Evolutionary conservation across 2,888 invertebrate species (phyloP), one percentile per base, ranked within the genome.

Genomic region (Heliconius ismenius): DNA sequence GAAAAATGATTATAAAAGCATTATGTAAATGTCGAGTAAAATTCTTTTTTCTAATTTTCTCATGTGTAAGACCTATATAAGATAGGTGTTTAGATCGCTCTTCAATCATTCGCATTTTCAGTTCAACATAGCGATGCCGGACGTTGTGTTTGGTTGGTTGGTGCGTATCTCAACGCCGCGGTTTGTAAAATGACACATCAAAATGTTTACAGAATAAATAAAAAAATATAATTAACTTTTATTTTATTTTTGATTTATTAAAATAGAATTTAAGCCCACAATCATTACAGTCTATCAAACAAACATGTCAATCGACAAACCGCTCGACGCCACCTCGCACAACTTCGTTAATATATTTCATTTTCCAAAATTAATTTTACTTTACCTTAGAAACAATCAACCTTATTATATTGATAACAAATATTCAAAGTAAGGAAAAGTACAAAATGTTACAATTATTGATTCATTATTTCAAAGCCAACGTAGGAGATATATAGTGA

Each of bases 1-100:
- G 21, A 62, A 26, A 60, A 72, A 73, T 39, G 67, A 15, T 72
- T 32, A 62, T 72, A n/a, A 72, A 60, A 39, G 6, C 62, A 21
- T 43, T n/a, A n/a, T 24, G 58, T 36, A 36, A 13, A 10, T 32
- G 58, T 58, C 10, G n/a, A 58, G n/a, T 58, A n/a, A n/a, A 21
- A 28, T 32, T 28, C 0, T 2, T 69, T 69, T 54, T 26, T 18
- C 26, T 26, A 26, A 68, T 49, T 68, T 68, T 26, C 15, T 24
- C 49, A 26, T 49, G 10, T 3, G 24, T 49, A 28, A 26, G 15
- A 13, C 10, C 21, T 54, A 54, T 21, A 2, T 21, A 6, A 2
- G 11, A 10, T 49, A n/a, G 15, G 10, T 70, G 4, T 7, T 58
- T 32, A 67, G 15, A 32, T 32, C n/a, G 4, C 6, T 54, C 28